These are phyloP conservation scores for Diadema setosum DNA, from an alignment of 35 echinoderm and acorn worm species.

Conservation along the genomic window DNA sequence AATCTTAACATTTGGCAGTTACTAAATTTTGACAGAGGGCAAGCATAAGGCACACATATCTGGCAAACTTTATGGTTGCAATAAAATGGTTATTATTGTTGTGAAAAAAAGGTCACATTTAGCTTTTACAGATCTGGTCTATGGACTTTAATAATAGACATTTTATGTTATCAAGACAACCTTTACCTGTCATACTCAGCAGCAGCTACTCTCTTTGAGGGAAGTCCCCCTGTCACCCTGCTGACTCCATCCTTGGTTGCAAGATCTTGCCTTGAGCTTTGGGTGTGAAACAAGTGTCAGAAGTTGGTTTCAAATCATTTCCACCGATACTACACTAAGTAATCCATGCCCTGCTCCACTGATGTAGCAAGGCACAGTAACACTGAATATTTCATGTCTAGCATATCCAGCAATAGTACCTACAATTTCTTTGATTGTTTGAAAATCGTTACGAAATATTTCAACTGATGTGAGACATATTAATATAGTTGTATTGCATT, in stretches of 20 bases:
- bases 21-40: background rate
- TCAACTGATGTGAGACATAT: background rate
- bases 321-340: background rate
- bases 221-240: constrained; percentile 34
- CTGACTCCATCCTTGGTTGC: constrained; percentile 25
- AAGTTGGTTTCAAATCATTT: background rate
- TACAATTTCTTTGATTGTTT: background rate
- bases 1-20: background rate
- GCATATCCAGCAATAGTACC: background rate
- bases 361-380: background rate
- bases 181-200: constrained; percentile 74
- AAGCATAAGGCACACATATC: background rate
- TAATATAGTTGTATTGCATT: too few relatives aligned
- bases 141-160: background rate
- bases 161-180: background rate
- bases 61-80: background rate
- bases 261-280: constrained; percentile 70
- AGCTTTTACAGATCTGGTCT: background rate
- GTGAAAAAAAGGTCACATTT: background rate
- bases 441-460: background rate
- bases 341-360: background rate
- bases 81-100: background rate
- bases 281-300: background rate
- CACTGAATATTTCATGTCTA: background rate
- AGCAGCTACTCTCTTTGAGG: constrained; percentile 71